A percentile compares a stretch with the other conserved stretches of the same genome.
Evolutionary conservation across 2,113 vertebrate genomes (phyloP).

Genomic region (Carlito syrichta): DNA sequence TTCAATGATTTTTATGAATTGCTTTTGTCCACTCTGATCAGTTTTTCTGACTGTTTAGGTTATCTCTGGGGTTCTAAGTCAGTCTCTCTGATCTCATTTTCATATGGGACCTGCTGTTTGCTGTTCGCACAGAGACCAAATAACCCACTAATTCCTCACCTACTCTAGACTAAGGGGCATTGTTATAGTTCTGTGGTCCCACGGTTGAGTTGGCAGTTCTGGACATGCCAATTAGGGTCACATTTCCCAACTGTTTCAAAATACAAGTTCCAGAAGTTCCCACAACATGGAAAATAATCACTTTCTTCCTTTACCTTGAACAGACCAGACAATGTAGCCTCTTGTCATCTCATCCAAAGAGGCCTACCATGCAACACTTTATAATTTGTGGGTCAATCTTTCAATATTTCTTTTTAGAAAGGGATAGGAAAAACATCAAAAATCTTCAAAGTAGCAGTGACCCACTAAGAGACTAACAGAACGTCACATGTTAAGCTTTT

Average conservation of each 20-base stretch:
- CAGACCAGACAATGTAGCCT: neutral
- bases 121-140: neutral
- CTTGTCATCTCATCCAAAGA: neutral
- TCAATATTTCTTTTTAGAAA: neutral
- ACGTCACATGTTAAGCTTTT: neutral
- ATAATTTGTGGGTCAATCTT: neutral
- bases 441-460: neutral
- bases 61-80: neutral
- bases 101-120: neutral
- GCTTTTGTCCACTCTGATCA: neutral
- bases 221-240: neutral
- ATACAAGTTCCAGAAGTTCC: neutral
- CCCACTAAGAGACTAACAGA: neutral
- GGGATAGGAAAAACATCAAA: neutral
- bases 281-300: neutral
- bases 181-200: neutral
- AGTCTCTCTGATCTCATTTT: neutral
- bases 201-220: neutral
- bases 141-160: neutral
- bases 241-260: slow-evolving; percentile 11
- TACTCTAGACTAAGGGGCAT: neutral
- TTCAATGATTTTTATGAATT: neutral
- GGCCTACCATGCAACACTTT: neutral
- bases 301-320: neutral
- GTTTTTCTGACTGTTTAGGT: neutral